Evolutionary conservation across 1,140 invertebrate species (phyloP), one percentile per base, ranked within the genome.

Genomic region (Trypoxylus dichotomus): DNA sequence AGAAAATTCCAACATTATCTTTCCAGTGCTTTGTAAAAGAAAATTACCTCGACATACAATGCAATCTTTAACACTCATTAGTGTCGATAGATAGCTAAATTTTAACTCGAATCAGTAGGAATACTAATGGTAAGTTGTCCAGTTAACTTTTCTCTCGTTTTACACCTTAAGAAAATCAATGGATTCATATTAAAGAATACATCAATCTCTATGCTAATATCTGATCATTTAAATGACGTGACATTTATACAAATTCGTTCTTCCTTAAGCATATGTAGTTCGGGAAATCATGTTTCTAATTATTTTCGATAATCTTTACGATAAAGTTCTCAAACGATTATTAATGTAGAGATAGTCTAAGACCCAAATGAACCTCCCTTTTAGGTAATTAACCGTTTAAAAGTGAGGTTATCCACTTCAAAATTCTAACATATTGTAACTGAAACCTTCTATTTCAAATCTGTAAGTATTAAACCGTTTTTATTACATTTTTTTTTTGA

Each of bases 361-460:
- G 15, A n/a, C n/a, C 6, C 7, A n/a, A 54, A 54, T 54, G 13
- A 54, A 54, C 19, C 7, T 19, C n/a, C 19, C 19, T 54, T 54
- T 54, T 54, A 19, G 15, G 19, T 54, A 54, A 54, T 71, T 71
- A 32, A 27, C 63, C 5, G 13, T 71, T 32, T 10, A 71, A 71
- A 71, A 71, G 63, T 71, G 63, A 71, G 63, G 63, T 71, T 71
- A 71, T 29, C 2, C 8, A 24, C 21, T 68, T 68, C 19, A 29
- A 32, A 24, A 71, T 71, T 15, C 25, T 71, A 29, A 29, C 25
- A 32, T 71, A 29, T 71, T 71, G 63, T 19, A 7, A 13, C n/a
- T 60, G 13, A 19, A 8, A 19, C 5, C 3, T 19, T 60, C 6
- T 19, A 60, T 19, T 19, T 60, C 7, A 19, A 60, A 6, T 19